A percentile compares a stretch with the other conserved stretches of the same genome.
Evolutionary conservation across 2,797 vertebrate genomes (phyloP).

Genomic region (Hirundo rustica): DNA sequence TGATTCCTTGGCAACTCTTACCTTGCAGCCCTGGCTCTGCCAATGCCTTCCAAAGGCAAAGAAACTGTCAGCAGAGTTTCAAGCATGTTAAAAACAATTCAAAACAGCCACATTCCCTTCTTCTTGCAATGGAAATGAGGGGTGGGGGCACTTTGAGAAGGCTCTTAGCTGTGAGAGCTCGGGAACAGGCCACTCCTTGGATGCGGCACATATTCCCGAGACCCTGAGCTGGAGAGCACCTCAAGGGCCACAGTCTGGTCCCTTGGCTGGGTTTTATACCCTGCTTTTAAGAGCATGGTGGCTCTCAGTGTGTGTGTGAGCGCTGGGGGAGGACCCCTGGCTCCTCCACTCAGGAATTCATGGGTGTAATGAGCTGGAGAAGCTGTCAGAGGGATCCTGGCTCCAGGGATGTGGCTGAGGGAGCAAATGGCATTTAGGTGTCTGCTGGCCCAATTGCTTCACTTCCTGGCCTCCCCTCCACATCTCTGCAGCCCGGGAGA

Average conservation of each 20-base stretch:
- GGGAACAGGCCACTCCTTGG: background rate
- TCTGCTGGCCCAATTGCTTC: background rate
- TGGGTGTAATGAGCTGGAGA: background rate
- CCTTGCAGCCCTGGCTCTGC: background rate
- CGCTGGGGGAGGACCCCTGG: background rate
- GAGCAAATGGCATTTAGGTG: background rate
- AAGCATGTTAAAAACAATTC: background rate
- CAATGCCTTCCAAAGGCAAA: background rate
- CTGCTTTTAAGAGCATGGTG: accelerated
- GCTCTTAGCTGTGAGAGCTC: background rate
- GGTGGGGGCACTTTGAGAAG: background rate
- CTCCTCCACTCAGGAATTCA: background rate
- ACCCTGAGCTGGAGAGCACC: background rate
- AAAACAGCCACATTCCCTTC: background rate
- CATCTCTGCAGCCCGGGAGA: background rate
- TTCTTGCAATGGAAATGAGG: background rate
- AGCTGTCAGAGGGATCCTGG: background rate
- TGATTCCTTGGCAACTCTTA: background rate
- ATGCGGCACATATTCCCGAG: background rate
- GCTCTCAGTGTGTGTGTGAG: background rate
- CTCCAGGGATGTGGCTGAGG: background rate
- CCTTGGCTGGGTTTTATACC: background rate
- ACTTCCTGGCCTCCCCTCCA: background rate
- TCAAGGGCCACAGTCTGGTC: background rate
- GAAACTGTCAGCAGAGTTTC: background rate